phyloP scores from a whole-genome alignment of 2,888 invertebrate genomes.

The Eretmocerus hayati region DNA sequence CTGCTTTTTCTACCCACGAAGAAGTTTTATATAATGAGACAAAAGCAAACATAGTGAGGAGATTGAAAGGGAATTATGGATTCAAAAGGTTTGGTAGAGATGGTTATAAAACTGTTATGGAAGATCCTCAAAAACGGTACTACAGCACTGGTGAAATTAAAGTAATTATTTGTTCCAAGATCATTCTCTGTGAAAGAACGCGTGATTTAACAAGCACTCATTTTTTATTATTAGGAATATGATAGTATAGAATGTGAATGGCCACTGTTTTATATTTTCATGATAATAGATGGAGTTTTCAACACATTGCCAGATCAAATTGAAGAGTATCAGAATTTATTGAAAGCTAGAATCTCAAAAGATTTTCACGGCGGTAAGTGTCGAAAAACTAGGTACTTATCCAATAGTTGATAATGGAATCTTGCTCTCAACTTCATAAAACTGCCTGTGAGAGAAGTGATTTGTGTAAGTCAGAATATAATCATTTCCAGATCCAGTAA shows the following conservation, averaged over 20 bases:
- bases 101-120: slow-evolving; percentile 83
- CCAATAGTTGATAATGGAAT: neutral
- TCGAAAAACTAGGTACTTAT: slow-evolving; percentile 1
- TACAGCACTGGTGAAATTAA: slow-evolving; percentile 89
- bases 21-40: slow-evolving; percentile 80
- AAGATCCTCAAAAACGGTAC: slow-evolving; percentile 71
- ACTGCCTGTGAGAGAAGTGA: too few relatives aligned
- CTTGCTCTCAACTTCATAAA: too few relatives aligned
- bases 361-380: slow-evolving; percentile 72
- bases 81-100: slow-evolving; percentile 92
- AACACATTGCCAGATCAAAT: slow-evolving; percentile 81
- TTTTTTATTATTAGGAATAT: slow-evolving; percentile 58
- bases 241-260: slow-evolving; percentile 96
- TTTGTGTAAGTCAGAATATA: slow-evolving; percentile 8
- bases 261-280: slow-evolving; percentile 92
- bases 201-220: too few relatives aligned
- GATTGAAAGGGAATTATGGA: slow-evolving; percentile 83
- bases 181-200: neutral
- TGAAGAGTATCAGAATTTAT: slow-evolving; percentile 80
- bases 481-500: slow-evolving; percentile 68
- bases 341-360: slow-evolving; percentile 73
- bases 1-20: slow-evolving; percentile 97
- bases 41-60: slow-evolving; percentile 73
- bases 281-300: slow-evolving; percentile 94
- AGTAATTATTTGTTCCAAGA: slow-evolving; percentile 41